phyloP scores from a whole-genome alignment of 2,888 invertebrate species.

The Pheosia tremula region DNA sequence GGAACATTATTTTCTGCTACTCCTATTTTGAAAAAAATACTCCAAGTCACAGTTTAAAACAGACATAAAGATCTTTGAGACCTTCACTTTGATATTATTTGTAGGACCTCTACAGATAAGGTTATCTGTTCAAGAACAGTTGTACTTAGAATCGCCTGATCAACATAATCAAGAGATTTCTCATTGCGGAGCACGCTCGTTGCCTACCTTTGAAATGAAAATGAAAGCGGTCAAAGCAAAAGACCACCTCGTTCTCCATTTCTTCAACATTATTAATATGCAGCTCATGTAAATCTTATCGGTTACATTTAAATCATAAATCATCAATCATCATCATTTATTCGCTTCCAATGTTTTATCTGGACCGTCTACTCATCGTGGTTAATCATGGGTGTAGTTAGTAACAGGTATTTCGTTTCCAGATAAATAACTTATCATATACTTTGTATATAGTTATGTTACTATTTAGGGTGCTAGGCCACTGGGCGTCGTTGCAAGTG shows the following conservation, averaged over 20 bases:
- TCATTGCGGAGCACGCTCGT: neutral
- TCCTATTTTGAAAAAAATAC: too few relatives aligned
- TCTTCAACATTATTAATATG: conserved; percentile 3
- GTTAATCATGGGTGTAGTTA: neutral
- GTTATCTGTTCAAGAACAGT: too few relatives aligned
- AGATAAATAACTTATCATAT: neutral
- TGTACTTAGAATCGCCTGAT: neutral
- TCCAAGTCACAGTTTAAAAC: too few relatives aligned
- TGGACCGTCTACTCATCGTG: neutral
- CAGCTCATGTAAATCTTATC: conserved; percentile 3
- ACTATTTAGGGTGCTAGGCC: conserved; percentile 25
- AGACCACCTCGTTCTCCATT: neutral
- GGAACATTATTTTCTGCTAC: too few relatives aligned
- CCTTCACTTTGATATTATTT: too few relatives aligned
- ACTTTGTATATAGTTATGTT: neutral
- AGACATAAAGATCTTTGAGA: too few relatives aligned
- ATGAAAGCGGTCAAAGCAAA: conserved; percentile 3
- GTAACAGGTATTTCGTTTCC: neutral
- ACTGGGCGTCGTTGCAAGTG: conserved; percentile 22
- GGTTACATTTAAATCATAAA: conserved; percentile 1
- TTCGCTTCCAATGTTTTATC: neutral
- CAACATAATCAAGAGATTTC: neutral
- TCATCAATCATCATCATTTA: too few relatives aligned
- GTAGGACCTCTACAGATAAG: too few relatives aligned
- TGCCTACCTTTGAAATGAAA: conserved; percentile 2